Percentiles rank a stretch among this genome's conserved stretches.
Conservation (phyloP, 2,113 vertebrate species). For the Pygoscelis antarcticus region DNA sequence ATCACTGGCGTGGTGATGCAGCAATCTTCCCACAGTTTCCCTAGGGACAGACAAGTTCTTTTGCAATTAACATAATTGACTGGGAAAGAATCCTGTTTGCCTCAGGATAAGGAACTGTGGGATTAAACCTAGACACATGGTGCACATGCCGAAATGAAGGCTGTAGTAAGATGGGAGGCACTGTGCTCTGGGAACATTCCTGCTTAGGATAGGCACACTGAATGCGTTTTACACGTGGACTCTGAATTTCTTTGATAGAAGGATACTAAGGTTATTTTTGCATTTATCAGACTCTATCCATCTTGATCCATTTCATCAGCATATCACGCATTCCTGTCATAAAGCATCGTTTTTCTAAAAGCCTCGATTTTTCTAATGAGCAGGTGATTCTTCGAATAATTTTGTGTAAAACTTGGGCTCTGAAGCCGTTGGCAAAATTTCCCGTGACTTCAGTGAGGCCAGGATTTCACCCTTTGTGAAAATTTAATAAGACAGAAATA, state of each 20-base stretch:
- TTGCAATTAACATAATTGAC: constrained; percentile 29
- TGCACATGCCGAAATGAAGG: neutral
- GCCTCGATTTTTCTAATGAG: fast-evolving
- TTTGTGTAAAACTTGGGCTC: neutral
- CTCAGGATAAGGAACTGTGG: constrained; percentile 21
- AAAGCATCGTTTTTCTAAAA: neutral
- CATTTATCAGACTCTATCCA: neutral
- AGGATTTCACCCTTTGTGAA: neutral
- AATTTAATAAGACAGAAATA: neutral
- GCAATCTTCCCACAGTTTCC: constrained; percentile 4
- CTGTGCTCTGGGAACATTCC: neutral
- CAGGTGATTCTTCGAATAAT: neutral
- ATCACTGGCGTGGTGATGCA: neutral
- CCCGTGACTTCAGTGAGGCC: neutral
- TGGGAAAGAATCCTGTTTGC: constrained; percentile 51
- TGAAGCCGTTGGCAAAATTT: neutral
- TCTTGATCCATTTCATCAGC: neutral
- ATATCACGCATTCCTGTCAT: neutral
- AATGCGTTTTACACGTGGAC: fast-evolving
- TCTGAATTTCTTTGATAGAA: neutral
- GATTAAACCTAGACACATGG: neutral
- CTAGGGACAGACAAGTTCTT: constrained; percentile 31
- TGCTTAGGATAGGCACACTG: neutral
- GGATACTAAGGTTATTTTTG: neutral
- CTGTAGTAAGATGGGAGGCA: neutral